phyloP scores from a whole-genome alignment of 2,888 invertebrate species.

The Callyntrura sp. region DNA sequence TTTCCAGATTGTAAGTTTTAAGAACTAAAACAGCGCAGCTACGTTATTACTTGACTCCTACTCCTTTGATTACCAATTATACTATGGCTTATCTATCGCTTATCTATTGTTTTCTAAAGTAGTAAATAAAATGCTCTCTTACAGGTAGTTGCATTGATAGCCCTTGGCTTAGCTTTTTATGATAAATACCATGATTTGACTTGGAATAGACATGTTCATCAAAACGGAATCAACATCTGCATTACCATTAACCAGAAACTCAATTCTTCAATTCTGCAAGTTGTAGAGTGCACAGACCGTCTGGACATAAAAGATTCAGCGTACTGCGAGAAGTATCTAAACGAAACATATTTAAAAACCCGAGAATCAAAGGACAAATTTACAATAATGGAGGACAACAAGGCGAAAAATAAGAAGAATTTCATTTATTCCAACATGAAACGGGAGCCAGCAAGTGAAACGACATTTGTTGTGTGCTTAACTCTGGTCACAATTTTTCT shows the following conservation, averaged over 20 bases:
- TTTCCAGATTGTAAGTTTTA: conserved; percentile 67
- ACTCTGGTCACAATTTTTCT: neutral
- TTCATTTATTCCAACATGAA: neutral
- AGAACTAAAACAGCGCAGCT: neutral
- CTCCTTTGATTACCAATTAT: too few species aligned
- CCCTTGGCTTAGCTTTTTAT: conserved; percentile 25
- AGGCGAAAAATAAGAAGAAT: neutral
- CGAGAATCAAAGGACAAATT: neutral
- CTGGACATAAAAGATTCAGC: neutral
- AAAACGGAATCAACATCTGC: neutral
- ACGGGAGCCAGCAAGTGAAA: neutral
- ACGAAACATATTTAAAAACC: neutral
- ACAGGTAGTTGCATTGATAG: neutral
- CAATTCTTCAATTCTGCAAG: neutral
- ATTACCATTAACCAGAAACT: neutral
- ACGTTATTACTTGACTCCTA: too few species aligned
- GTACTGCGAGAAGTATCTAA: neutral
- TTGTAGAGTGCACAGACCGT: neutral
- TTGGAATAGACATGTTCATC: neutral
- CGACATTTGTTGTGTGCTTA: neutral
- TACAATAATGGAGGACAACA: neutral
- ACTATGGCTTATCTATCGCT: too few species aligned
- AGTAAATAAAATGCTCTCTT: too few species aligned
- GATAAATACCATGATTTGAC: neutral
- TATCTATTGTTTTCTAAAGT: too few species aligned